A percentile compares a stretch with the other conserved stretches of the same genome.
Conservation (phyloP, 1,140 invertebrate genomes). For the Papilio helenus region DNA sequence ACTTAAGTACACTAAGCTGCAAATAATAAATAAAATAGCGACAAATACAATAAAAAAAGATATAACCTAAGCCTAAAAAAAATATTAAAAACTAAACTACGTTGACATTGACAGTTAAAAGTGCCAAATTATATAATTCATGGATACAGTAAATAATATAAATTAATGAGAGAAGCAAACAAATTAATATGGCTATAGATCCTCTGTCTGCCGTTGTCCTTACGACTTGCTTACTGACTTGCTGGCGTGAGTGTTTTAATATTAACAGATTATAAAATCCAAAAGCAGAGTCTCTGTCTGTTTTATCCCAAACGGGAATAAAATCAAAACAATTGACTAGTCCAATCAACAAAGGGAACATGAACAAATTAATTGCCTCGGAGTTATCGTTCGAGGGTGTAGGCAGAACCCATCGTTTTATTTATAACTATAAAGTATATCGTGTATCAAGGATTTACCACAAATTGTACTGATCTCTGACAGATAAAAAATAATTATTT, state of each 20-base stretch:
- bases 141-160: conserved; percentile 32
- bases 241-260: conserved; percentile 64
- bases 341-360: no score
- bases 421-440: no score
- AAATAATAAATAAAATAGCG: background rate
- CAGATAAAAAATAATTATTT: background rate
- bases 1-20: background rate
- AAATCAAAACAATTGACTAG: no score
- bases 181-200: conserved; percentile 53
- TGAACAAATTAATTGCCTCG: background rate
- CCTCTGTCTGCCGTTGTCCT: conserved; percentile 60
- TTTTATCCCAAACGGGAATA: no score
- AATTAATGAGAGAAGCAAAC: conserved; percentile 38
- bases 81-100: background rate
- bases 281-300: background rate
- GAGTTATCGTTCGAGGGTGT: background rate
- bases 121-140: conserved; percentile 17
- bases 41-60: background rate
- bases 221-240: conserved; percentile 59
- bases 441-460: background rate
- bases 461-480: background rate
- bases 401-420: no score
- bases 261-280: background rate
- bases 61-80: background rate
- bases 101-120: background rate